Base-by-base conservation (phyloP, 92 coral and sea anemone species). In the Bergia sp. region DNA sequence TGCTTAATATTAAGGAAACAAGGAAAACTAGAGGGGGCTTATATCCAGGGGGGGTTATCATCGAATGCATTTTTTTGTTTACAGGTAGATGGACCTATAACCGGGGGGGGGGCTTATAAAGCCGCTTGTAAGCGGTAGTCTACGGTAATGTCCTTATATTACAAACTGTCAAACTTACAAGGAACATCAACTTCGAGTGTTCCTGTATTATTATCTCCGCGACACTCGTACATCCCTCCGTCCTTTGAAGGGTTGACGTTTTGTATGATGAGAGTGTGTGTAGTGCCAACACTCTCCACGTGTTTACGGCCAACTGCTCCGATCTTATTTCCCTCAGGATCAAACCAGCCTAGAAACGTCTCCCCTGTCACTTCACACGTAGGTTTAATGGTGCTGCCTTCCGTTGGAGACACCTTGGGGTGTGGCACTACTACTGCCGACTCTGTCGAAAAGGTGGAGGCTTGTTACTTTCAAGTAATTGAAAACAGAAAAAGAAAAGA, bases 181-280 rank as follows among this genome's bases (percentile, higher is more conserved):
- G 67, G 23, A 2, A 83, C 66, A 0, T 29, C 42, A 38, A 83
- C 66, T 1, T 37, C 43, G 29, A 83, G 45, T n/a, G 3, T 83
- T 29, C 66, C 87, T 5, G 38, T 13, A 23, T 3, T 69, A 10
- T 10, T 21, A 37, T 11, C 29, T 23, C 87, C 87, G 1, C 45
- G 67, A 69, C 87, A 83, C 58, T 67, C 79, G 67, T 69, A 83
- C 1, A 1, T 3, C n/a, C 87, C 87, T 12, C 77, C 87, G 29
- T 83, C 87, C 20, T 21, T 20, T 71, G 66, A 20, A 1, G 57
- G 61, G 37, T 21, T 50, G 29, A 83, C 58, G 15, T 43, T 74
- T 29, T 36, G 7, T 45, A 83, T 43, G 40, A 83, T 45, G 7
- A 83, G 87, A 3, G 64, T 67, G 87, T 83, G 21, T 9, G 15